Evolutionary conservation across 2,888 invertebrate genomes (phyloP), one percentile per base, ranked within the genome.

Genomic region (Sinopyrophorus schimmeli): DNA sequence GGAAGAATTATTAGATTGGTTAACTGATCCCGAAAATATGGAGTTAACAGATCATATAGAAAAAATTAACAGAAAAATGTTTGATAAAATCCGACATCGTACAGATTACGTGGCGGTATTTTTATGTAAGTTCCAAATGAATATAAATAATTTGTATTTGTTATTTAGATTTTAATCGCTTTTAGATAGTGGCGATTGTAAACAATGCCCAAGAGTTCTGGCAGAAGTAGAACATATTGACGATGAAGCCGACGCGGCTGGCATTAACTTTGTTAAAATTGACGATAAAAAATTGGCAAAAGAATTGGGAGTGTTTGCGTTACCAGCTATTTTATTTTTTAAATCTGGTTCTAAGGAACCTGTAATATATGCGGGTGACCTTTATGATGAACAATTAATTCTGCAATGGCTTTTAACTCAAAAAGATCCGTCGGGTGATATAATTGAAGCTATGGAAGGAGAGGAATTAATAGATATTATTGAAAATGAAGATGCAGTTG

Each of bases 111-210:
- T 93, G 16, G 93, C 93, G 3, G 92, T 92, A 39, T 91, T 93
- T 75, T 90, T 94, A 80, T 94, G 93, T 93, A 79, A 86, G 89
- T 11, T 10, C 12, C n/a, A 10, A 18, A 12, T 15, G n/a, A n/a
- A n/a, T n/a, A n/a, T n/a, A n/a, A n/a, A n/a, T n/a, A n/a, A n/a
- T n/a, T n/a, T n/a, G n/a, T n/a, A n/a, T n/a, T n/a, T n/a, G n/a
- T n/a, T n/a, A n/a, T n/a, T n/a, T n/a, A n/a, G n/a, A 14, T 32
- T 9, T 17, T 37, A 35, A 6, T 1, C 7, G 21, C 74, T 82
- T 83, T 75, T 78, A 93, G 93, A 92, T 78, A 92, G 92, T 80
- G 89, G 89, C 79, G 92, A 93, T 76, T 93, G 93, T 78, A 93
- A 92, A 75, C 93, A 93, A 74, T 94, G 93, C 70, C 89, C 89